Conservation (phyloP, 1,140 invertebrate species). For the Tetragnatha versicolor region DNA sequence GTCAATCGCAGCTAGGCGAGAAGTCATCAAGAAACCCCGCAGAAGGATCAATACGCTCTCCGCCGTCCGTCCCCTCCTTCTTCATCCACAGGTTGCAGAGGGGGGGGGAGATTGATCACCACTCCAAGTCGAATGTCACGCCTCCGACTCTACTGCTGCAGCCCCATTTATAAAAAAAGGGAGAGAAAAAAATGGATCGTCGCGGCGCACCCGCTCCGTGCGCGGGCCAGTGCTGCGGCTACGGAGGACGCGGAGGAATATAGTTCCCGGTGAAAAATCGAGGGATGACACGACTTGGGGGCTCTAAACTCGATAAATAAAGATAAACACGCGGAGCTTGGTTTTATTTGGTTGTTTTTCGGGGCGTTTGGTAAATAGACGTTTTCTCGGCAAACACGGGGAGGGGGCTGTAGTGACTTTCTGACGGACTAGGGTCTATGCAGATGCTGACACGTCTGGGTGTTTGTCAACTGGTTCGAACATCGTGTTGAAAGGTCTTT, state of each 20-base stretch:
- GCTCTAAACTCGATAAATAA: conserved; percentile 45
- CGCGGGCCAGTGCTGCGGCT: neutral
- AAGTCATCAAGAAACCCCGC: conserved; percentile 48
- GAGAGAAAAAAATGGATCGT: conserved; percentile 11
- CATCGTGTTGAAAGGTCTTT: too few relatives aligned
- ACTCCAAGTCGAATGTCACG: conserved; percentile 48
- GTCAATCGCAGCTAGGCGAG: conserved; percentile 42
- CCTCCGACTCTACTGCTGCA: conserved; percentile 38
- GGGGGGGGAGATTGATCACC: conserved; percentile 40
- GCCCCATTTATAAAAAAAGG: conserved; percentile 36
- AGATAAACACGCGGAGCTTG: conserved; percentile 26
- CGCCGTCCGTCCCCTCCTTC: neutral
- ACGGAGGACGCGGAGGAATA: conserved; percentile 16
- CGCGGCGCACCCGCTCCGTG: conserved; percentile 34
- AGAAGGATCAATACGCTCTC: conserved; percentile 22
- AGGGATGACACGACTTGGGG: conserved; percentile 34
- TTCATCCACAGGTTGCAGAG: conserved; percentile 21
- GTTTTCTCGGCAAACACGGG: too few relatives aligned
- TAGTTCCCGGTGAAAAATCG: conserved; percentile 38
- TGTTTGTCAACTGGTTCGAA: too few relatives aligned
- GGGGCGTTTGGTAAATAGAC: too few relatives aligned
- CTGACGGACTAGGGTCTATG: too few relatives aligned
- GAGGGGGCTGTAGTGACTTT: too few relatives aligned
- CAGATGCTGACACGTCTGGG: too few relatives aligned
- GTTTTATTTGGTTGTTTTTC: too few relatives aligned